Conservation (phyloP, 1,140 invertebrate species). For the Bathynomus jamesi region DNA sequence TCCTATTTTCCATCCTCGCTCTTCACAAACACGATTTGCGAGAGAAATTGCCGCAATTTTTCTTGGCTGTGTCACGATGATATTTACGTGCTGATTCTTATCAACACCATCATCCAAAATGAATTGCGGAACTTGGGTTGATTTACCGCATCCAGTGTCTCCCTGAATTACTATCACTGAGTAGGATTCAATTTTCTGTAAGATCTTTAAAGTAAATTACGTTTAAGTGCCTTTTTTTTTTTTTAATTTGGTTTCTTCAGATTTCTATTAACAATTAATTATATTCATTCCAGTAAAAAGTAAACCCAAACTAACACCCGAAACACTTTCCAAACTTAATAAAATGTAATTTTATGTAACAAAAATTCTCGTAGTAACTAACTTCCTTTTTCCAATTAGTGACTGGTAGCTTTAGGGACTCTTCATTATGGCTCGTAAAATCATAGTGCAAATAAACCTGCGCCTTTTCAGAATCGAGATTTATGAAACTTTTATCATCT, state of each 20-base stretch:
- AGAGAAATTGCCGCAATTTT: slow-evolving; percentile 76
- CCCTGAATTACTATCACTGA: slow-evolving; percentile 76
- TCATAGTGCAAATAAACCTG: slow-evolving; percentile 29
- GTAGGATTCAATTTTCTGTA: slow-evolving; percentile 57
- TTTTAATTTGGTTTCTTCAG: neutral
- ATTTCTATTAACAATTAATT: neutral
- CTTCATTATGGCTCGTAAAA: slow-evolving; percentile 6
- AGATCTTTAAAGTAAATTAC: slow-evolving; percentile 44
- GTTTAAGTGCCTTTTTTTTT: neutral
- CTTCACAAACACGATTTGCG: slow-evolving; percentile 49
- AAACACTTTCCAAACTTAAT: neutral
- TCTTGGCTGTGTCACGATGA: slow-evolving; percentile 79
- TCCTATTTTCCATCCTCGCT: slow-evolving; percentile 66
- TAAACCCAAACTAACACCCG: neutral
- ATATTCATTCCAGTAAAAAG: neutral
- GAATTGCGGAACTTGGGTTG: slow-evolving; percentile 80
- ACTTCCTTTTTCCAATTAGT: slow-evolving; percentile 16
- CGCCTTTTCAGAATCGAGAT: neutral
- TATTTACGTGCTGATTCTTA: slow-evolving; percentile 58
- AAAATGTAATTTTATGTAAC: neutral
- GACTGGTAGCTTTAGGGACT: slow-evolving; percentile 15
- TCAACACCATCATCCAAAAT: slow-evolving; percentile 64
- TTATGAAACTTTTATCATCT: neutral
- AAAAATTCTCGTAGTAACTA: neutral
- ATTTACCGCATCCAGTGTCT: slow-evolving; percentile 70